Percentiles rank a stretch among this genome's conserved stretches.
phyloP scores from a whole-genome alignment of 2,797 vertebrate genomes.

The Petrocephalus sullivani region DNA sequence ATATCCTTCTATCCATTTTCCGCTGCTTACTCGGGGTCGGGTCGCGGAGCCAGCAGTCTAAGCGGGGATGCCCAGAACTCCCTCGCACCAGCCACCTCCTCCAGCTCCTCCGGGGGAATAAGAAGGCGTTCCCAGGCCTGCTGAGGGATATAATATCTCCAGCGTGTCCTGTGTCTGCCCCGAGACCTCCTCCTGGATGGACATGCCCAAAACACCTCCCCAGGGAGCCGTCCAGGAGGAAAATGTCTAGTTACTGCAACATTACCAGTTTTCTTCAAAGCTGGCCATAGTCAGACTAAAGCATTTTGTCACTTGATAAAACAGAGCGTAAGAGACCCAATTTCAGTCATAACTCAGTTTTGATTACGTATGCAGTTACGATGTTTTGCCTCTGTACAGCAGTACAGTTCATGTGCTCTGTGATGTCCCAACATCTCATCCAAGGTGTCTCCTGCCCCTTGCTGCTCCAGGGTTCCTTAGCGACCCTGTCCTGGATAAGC shows the following conservation, averaged over 20 bases:
- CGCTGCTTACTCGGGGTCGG: too few relatives aligned
- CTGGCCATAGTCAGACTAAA: neutral
- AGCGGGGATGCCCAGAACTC: too few relatives aligned
- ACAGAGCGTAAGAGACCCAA: neutral
- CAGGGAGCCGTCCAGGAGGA: too few relatives aligned
- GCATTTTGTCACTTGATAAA: neutral
- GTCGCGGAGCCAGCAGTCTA: too few relatives aligned
- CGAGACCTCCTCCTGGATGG: too few relatives aligned
- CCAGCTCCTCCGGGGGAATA: too few relatives aligned
- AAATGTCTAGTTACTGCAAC: neutral
- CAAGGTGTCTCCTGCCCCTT: neutral
- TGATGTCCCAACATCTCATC: neutral
- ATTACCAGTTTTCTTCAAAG: neutral
- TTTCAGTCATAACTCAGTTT: neutral
- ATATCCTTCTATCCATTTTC: too few relatives aligned
- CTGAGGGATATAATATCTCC: too few relatives aligned
- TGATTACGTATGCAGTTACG: neutral
- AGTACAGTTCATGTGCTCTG: neutral
- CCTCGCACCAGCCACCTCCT: too few relatives aligned
- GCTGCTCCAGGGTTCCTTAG: neutral
- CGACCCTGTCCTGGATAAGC: neutral
- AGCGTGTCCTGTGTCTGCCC: too few relatives aligned
- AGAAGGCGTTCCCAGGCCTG: too few relatives aligned
- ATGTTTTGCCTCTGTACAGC: neutral
- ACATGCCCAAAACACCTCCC: too few relatives aligned